Percentiles rank a stretch among this genome's conserved stretches.
Evolutionary conservation across 1,140 invertebrate species (phyloP).

Genomic region (Penaeus chinensis): DNA sequence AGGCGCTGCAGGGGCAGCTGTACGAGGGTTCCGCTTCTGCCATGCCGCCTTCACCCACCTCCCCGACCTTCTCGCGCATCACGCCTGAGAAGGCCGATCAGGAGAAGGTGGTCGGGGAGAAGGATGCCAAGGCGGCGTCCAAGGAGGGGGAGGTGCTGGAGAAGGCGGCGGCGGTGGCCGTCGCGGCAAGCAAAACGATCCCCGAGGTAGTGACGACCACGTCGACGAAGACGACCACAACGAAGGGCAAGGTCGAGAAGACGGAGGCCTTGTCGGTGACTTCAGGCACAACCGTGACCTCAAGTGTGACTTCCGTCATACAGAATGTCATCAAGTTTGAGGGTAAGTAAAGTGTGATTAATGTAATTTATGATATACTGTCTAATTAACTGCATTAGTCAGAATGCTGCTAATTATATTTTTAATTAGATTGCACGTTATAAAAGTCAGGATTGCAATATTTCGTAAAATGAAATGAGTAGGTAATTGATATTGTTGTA

Average conservation of each 20-base stretch:
- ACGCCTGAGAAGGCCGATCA: conserved; percentile 14
- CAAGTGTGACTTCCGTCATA: conserved; percentile 47
- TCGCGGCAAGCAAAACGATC: too few species aligned
- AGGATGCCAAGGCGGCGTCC: conserved; percentile 23
- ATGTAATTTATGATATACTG: too few species aligned
- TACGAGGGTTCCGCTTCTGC: not conserved
- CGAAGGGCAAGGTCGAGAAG: not conserved
- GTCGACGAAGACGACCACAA: too few species aligned
- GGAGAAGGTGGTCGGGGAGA: conserved; percentile 6
- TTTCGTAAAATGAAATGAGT: too few species aligned
- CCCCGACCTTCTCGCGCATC: conserved; percentile 1
- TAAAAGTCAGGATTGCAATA: too few species aligned
- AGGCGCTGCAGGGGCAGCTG: conserved; percentile 48
- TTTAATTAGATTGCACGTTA: too few species aligned
- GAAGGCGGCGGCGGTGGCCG: not conserved
- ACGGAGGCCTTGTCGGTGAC: not conserved
- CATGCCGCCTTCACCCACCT: conserved; percentile 5
- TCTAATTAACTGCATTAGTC: too few species aligned
- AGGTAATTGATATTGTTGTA: too few species aligned
- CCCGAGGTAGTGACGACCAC: too few species aligned
- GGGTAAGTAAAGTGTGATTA: not conserved
- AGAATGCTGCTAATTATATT: too few species aligned
- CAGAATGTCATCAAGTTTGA: conserved; percentile 54
- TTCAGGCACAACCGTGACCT: conserved; percentile 38
- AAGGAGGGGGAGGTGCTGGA: conserved; percentile 7